phyloP scores from a whole-genome alignment of 2,113 vertebrate species.

The Mirza zaza region DNA sequence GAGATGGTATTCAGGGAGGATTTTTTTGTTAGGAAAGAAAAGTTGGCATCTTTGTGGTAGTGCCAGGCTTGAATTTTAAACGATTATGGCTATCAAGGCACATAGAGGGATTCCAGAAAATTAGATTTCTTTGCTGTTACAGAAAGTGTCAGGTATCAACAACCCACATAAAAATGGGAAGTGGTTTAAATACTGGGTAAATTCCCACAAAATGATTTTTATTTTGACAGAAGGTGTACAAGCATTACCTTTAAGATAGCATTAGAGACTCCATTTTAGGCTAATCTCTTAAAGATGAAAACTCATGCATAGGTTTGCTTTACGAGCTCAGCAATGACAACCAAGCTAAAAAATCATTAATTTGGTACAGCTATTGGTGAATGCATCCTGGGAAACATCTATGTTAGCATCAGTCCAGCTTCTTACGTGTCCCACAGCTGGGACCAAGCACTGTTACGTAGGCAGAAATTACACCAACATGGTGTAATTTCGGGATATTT shows the following conservation, averaged over 20 bases:
- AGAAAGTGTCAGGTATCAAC: background rate
- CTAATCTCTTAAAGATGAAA: background rate
- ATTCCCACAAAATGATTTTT: background rate
- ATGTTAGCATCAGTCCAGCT: background rate
- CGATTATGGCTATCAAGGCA: background rate
- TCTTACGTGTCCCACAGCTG: background rate
- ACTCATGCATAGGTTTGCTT: background rate
- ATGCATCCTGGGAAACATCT: background rate
- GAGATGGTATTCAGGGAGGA: background rate
- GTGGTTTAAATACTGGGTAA: background rate
- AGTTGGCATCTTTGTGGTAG: background rate
- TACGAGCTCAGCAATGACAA: background rate
- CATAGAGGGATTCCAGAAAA: background rate
- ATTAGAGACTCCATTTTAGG: background rate
- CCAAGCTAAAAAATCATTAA: background rate
- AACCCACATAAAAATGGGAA: background rate
- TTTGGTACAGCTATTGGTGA: background rate
- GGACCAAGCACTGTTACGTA: background rate
- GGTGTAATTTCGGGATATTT: background rate
- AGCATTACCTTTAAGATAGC: background rate
- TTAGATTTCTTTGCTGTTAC: background rate
- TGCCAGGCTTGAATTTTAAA: slow-evolving; percentile 27
- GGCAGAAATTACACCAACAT: background rate
- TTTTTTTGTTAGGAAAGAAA: slow-evolving; percentile 38
- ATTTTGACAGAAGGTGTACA: background rate